phyloP scores from a whole-genome alignment of 2,888 invertebrate genomes.

The Meteorus colon region DNA sequence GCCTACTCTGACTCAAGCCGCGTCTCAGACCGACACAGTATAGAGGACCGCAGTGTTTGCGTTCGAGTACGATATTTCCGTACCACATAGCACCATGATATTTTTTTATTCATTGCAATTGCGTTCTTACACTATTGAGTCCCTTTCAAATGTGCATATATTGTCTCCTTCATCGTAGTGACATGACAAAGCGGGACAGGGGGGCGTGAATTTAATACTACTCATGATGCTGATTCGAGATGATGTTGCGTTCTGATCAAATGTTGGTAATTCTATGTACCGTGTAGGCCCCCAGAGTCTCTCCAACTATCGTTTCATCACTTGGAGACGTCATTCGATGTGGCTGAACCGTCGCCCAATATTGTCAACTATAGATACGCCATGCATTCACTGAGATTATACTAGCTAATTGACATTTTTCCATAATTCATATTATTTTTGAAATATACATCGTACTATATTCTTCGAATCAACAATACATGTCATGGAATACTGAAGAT shows the following conservation, averaged over 20 bases:
- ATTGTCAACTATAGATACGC: no score
- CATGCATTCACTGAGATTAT: neutral
- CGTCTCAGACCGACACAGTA: slow-evolving; percentile 35
- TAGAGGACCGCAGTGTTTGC: neutral
- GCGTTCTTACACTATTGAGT: neutral
- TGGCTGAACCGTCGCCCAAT: no score
- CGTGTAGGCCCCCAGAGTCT: slow-evolving; percentile 30
- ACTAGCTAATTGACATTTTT: no score
- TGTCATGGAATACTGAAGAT: no score
- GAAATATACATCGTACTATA: no score
- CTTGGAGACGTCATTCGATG: no score
- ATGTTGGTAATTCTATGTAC: slow-evolving; percentile 65
- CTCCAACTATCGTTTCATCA: slow-evolving; percentile 48
- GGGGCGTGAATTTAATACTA: neutral
- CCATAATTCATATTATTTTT: no score
- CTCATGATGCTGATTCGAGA: slow-evolving; percentile 36
- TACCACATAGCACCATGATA: neutral
- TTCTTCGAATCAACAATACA: no score
- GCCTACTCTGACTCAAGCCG: slow-evolving; percentile 53
- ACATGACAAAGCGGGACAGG: neutral
- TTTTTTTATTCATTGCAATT: neutral
- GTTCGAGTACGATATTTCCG: slow-evolving; percentile 24
- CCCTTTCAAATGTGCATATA: neutral
- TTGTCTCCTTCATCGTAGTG: neutral
- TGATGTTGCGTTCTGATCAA: slow-evolving; percentile 68